These are phyloP conservation scores for Chalcis sispes DNA, from an alignment of 2,888 invertebrate species.

Conservation along the genomic window DNA sequence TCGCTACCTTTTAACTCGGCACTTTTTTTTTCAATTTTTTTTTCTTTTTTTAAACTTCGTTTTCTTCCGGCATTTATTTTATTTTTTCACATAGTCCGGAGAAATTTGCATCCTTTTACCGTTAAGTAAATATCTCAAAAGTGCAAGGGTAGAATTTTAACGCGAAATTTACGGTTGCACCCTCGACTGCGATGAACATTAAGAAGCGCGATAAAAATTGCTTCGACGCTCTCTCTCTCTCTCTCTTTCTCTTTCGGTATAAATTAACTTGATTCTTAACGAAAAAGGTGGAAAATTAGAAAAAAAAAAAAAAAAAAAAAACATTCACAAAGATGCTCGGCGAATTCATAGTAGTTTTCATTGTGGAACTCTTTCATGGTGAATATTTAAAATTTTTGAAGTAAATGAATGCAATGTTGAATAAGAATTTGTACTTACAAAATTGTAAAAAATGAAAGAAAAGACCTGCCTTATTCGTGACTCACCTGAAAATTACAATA, in stretches of 20 bases:
- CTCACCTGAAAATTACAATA: conserved; percentile 33
- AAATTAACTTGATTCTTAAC: too few relatives aligned
- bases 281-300: too few relatives aligned
- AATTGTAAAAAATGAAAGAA: neutral
- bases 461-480: neutral
- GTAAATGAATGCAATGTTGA: too few relatives aligned
- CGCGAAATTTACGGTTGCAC: neutral
- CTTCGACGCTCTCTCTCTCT: too few relatives aligned
- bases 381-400: too few relatives aligned
- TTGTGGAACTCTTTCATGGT: too few relatives aligned
- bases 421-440: conserved; percentile 12
- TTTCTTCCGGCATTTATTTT: conserved; percentile 11
- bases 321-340: too few relatives aligned
- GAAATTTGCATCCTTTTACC: conserved; percentile 27
- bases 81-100: conserved; percentile 10
- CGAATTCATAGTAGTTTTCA: too few relatives aligned
- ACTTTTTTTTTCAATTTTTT: neutral
- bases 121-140: neutral
- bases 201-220: neutral
- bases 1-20: neutral
- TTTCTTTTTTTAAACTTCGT: neutral
- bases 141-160: neutral
- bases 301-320: too few relatives aligned
- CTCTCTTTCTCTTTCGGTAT: too few relatives aligned
- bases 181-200: neutral